Conservation (phyloP, 2,888 invertebrate genomes). For the Drosophila borborema region DNA sequence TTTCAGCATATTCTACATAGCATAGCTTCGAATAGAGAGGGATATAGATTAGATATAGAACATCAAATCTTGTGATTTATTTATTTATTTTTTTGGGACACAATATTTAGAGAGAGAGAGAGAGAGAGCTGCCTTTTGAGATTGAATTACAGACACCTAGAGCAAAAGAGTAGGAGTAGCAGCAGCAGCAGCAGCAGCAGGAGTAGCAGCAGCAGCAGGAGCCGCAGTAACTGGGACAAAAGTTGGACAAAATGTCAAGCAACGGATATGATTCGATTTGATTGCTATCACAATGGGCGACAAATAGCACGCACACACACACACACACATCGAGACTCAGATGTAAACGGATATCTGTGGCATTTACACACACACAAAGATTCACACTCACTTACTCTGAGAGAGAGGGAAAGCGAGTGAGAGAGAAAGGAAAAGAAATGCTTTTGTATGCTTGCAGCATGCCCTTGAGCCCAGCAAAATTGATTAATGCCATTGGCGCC, state of each 20-base stretch:
- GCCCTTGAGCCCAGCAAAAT: constrained; percentile 25
- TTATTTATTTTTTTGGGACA: not conserved
- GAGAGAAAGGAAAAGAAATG: not conserved
- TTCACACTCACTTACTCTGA: not conserved
- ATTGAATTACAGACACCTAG: constrained; percentile 16
- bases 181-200: not conserved
- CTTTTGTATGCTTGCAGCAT: constrained; percentile 11
- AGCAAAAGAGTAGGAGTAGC: constrained; percentile 3
- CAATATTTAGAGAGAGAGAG: not conserved
- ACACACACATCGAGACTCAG: constrained; percentile 14
- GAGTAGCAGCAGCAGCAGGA: constrained; percentile 1
- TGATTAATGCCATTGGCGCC: constrained; percentile 51
- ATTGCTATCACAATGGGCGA: constrained; percentile 73
- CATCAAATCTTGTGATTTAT: not conserved
- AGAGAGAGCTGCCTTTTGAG: constrained; percentile 22
- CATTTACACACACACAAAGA: constrained; percentile 11
- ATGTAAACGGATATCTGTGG: constrained; percentile 23
- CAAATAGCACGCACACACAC: constrained; percentile 56
- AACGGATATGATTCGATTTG: constrained; percentile 75
- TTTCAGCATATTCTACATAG: not conserved
- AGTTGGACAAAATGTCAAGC: constrained; percentile 38
- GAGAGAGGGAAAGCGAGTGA: too few species aligned
- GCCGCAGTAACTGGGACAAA: constrained; percentile 11
- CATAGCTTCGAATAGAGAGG: not conserved
- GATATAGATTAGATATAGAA: not conserved